Evolutionary conservation across 2,888 invertebrate species (phyloP).

Genomic region (Kryphioiulus occultus): DNA sequence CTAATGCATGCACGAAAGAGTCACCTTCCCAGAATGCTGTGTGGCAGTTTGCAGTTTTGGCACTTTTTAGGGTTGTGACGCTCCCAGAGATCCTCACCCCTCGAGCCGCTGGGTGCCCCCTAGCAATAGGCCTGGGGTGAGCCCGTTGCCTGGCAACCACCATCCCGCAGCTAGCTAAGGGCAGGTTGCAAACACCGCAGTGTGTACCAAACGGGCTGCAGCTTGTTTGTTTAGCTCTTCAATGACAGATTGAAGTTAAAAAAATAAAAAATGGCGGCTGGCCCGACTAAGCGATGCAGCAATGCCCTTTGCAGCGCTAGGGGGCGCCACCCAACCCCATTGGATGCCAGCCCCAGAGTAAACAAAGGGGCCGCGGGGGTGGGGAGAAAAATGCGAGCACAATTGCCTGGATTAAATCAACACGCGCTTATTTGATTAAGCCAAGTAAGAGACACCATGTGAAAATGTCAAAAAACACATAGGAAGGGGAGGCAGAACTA

Average conservation of each 20-base stretch:
- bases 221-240: conserved; percentile 51
- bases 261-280: conserved; percentile 29
- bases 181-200: conserved; percentile 39
- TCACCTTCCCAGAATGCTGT: background rate
- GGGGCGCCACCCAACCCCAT: background rate
- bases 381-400: conserved; percentile 29
- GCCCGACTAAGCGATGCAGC: conserved; percentile 3
- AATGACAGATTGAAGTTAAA: conserved; percentile 50
- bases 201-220: conserved; percentile 47
- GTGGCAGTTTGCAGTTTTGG: background rate
- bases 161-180: conserved; percentile 42
- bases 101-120: background rate
- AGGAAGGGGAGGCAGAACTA: background rate
- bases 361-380: background rate
- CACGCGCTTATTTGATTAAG: conserved; percentile 26
- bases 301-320: background rate
- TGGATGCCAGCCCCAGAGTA: background rate
- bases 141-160: conserved; percentile 41
- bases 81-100: background rate
- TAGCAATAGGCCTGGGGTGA: background rate
- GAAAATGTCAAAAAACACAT: conserved; percentile 35
- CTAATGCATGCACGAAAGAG: too few relatives aligned
- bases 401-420: conserved; percentile 26
- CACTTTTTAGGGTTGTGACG: background rate
- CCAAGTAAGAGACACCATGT: conserved; percentile 18